These are phyloP conservation scores for Oreochromis tanganicae DNA, from an alignment of 2,113 vertebrate species.

Conservation along the genomic window DNA sequence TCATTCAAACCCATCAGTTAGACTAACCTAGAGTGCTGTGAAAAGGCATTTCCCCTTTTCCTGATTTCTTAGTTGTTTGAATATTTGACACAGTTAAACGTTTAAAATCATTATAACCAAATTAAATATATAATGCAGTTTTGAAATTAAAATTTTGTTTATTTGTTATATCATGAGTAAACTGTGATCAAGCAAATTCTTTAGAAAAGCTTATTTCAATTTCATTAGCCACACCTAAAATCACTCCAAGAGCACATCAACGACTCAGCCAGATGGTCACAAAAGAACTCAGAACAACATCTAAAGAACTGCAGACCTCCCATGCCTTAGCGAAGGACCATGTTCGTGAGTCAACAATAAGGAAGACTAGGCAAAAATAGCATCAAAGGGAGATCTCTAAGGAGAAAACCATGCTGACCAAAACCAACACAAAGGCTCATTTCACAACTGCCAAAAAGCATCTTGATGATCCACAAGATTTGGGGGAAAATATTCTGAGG, in stretches of 20 bases:
- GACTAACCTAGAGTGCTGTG: not conserved
- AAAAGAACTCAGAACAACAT: not conserved
- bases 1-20: not conserved
- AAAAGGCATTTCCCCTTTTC: not conserved
- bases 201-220: not conserved
- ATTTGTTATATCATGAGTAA: not conserved
- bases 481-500: not conserved
- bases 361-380: not conserved
- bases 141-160: not conserved
- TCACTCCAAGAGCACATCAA: not conserved
- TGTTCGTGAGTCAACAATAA: not conserved
- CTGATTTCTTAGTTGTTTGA: not conserved
- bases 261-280: not conserved
- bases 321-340: not conserved
- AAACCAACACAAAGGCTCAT: not conserved
- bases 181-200: not conserved
- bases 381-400: not conserved
- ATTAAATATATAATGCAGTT: not conserved
- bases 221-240: not conserved
- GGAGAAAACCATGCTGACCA: not conserved
- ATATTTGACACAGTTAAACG: not conserved
- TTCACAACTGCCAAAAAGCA: not conserved
- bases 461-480: not conserved
- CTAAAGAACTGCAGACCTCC: not conserved
- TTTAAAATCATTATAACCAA: not conserved